A percentile compares a stretch with the other conserved stretches of the same genome.
Conservation (phyloP, 2,888 invertebrate species). For the Palloptera scutellata region DNA sequence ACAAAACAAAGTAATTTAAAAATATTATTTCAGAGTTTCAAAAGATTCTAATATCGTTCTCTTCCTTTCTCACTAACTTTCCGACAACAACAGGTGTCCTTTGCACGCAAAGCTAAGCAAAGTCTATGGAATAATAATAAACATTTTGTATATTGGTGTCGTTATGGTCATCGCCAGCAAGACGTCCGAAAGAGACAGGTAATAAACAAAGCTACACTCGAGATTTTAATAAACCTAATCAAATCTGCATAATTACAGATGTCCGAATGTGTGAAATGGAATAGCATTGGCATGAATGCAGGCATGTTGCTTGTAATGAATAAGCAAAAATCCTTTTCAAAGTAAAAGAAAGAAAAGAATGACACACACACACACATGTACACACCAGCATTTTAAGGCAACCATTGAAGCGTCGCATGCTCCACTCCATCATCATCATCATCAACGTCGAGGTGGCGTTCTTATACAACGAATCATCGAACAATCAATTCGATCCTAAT, state of each 20-base stretch:
- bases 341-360: constrained; percentile 24
- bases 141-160: constrained; percentile 76
- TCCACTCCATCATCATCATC: neutral
- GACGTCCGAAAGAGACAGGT: constrained; percentile 76
- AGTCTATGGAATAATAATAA: constrained; percentile 67
- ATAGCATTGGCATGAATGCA: constrained; percentile 75
- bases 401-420: neutral
- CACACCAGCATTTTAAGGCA: constrained; percentile 17
- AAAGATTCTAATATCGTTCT: too few relatives aligned
- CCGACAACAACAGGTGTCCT: constrained; percentile 52
- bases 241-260: constrained; percentile 67
- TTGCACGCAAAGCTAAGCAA: constrained; percentile 63
- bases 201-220: constrained; percentile 42
- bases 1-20: too few relatives aligned
- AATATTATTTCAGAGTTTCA: too few relatives aligned
- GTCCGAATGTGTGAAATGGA: constrained; percentile 76
- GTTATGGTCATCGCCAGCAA: constrained; percentile 74
- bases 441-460: neutral
- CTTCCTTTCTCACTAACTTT: neutral
- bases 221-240: neutral
- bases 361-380: constrained; percentile 10
- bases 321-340: constrained; percentile 58
- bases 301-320: constrained; percentile 73
- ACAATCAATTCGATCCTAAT: too few relatives aligned
- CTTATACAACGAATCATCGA: neutral